phyloP scores from a whole-genome alignment of 2,113 vertebrate species.

The Perccottus glenii region DNA sequence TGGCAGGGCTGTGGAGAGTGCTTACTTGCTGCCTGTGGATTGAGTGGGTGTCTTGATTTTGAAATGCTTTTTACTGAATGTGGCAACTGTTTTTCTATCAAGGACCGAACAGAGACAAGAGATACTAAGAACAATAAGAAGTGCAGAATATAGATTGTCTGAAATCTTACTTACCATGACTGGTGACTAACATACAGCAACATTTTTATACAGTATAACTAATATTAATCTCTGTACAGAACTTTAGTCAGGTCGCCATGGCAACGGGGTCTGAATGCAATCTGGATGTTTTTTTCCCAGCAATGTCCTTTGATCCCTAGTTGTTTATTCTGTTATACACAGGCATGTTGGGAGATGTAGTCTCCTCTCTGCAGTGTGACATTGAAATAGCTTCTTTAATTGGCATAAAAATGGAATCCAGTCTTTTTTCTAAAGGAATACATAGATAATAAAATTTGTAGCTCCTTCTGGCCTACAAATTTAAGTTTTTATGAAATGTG shows the following conservation, averaged over 20 bases:
- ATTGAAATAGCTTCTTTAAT: not conserved
- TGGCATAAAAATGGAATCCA: too few species aligned
- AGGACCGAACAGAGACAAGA: constrained; percentile 29
- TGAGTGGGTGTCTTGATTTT: constrained; percentile 65
- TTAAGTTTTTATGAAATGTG: too few species aligned
- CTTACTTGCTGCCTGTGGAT: constrained; percentile 47
- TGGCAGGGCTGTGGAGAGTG: constrained; percentile 53
- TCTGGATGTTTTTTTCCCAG: constrained; percentile 17
- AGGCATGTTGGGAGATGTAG: constrained; percentile 16
- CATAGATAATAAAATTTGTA: too few species aligned
- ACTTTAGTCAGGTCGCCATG: constrained; percentile 13
- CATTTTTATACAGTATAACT: not conserved
- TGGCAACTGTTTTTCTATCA: constrained; percentile 67
- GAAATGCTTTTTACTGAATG: constrained; percentile 46
- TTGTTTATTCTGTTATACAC: not conserved
- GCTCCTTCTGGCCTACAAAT: too few species aligned
- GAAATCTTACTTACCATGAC: not conserved
- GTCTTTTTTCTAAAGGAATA: too few species aligned
- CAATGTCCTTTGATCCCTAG: constrained; percentile 3
- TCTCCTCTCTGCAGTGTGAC: not conserved
- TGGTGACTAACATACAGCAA: not conserved
- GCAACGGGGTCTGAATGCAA: constrained; percentile 20
- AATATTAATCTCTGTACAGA: not conserved
- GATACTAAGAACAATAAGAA: not conserved
- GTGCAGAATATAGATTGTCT: not conserved